Base-by-base conservation (phyloP, 2,888 invertebrate species). In the Morpho deidamia region DNA sequence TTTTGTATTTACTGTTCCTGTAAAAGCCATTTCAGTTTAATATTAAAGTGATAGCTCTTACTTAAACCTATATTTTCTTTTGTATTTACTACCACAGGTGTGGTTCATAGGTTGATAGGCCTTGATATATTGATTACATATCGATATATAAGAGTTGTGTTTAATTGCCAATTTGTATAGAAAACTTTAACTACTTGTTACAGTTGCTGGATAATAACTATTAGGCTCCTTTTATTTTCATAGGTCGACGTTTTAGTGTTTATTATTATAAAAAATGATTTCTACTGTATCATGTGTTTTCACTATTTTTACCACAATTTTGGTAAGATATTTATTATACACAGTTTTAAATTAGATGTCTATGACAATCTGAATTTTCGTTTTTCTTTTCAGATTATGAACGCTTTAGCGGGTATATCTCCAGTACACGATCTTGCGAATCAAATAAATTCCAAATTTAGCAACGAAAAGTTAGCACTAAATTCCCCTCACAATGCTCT, bases 381-480 rank as follows among this genome's bases (percentile, higher is more conserved):
- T 23, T 23, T 23, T 23, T n/a, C 2, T 5, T 23, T 74, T 41
- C 66, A 83, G 83, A 64, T 81, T 44, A 60, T 66, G 32, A 55
- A 61, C 35, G 63, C 63, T 8, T 56, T 59, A 34, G 78, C 81
- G 52, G 85, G 87, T 12, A 83, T 88, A 69, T 88, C 88, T 39
- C 87, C 87, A 47, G 68, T 85, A 32, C 88, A 88, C 55, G 84
- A 88, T 66, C 68, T 81, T 50, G 82, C 72, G 63, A 76, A 76
- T 57, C 78, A 80, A 67, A 37, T 77, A 1, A 71, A 67, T 56
- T 61, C 73, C 1, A 77, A 78, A 61, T 46, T 70, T 12, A 49
- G 62, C 0, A 67, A 67, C 3, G 83, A 79, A 51, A 71, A 70
- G 51, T 69, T 73, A 53, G 49, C 76, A 44, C 44, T 78, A 12